Base-by-base conservation (phyloP, 2,888 invertebrate genomes). In the Heliconius cydno region DNA sequence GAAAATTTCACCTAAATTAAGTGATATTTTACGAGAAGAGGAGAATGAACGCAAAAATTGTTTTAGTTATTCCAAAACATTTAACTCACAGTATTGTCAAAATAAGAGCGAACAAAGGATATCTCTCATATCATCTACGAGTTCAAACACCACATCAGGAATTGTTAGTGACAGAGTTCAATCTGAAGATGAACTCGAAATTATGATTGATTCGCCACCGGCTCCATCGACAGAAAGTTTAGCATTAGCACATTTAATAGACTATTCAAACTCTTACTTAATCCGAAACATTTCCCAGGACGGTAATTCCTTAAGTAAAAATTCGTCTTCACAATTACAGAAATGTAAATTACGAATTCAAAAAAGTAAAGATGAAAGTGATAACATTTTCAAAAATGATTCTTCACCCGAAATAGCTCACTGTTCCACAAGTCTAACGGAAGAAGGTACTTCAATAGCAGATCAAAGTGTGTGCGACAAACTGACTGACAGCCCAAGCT, bases 111-210 rank as follows among this genome's bases (percentile, higher is more conserved):
- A 98, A 91, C 98, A 98, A 91, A 96, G 98, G 86, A 97, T 98
- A 89, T 98, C 98, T 79, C 97, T 99, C 52, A 98, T 99, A 88
- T 98, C 98, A 81, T 98, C 97, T 87, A 98, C 98, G 67, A 98
- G 98, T 87, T 99, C 98, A n/a, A 99, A 98, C 89, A 99, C 99
- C 66, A 99, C 99, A 38, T 99, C 98, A 52, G 99, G 99, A 80
- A 98, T 99, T 86, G 98, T 99, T 71, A 98, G 99, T 90, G 99
- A 99, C 91, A 96, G 98, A 85, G 98, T 98, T 79, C 98, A 98
- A 90, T 98, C 98, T 78, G 98, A 98, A 94, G 99, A 99, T 89
- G 99, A 98, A 92, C 96, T 98, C 88, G 98, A 98, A 94, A 98
- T 97, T 83, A 97, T 97, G 97, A 97, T 97, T 81, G 97, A 97